These are phyloP conservation scores for Pseudeuparius sepicola DNA, from an alignment of 2,888 invertebrate genomes.

Conservation along the genomic window DNA sequence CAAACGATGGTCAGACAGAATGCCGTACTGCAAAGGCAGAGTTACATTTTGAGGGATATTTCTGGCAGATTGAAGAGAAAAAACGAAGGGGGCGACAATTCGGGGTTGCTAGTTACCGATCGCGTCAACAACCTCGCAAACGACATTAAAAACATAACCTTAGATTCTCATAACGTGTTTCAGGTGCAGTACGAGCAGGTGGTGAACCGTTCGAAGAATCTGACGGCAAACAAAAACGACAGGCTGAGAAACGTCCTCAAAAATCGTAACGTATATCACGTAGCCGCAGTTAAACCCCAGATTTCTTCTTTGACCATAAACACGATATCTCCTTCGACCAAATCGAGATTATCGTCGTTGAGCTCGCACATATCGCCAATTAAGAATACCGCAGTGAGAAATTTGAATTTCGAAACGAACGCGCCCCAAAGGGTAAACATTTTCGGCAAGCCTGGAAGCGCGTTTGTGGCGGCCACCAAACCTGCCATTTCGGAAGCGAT, in stretches of 20 bases:
- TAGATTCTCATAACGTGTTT: slow-evolving; percentile 38
- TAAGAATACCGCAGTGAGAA: slow-evolving; percentile 19
- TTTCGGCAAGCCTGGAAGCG: slow-evolving; percentile 4
- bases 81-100: slow-evolving; percentile 37
- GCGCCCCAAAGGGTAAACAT: neutral
- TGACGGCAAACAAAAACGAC: slow-evolving; percentile 43
- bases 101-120: slow-evolving; percentile 39
- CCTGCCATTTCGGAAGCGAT: too few relatives aligned
- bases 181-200: slow-evolving; percentile 36
- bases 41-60: slow-evolving; percentile 36
- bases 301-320: slow-evolving; percentile 27
- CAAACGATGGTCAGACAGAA: slow-evolving; percentile 67
- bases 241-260: slow-evolving; percentile 44
- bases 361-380: slow-evolving; percentile 24
- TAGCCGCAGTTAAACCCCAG: slow-evolving; percentile 44
- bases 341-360: slow-evolving; percentile 22
- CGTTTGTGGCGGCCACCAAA: slow-evolving; percentile 6
- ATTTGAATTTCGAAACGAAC: slow-evolving; percentile 26
- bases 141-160: slow-evolving; percentile 43
- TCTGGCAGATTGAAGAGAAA: slow-evolving; percentile 30
- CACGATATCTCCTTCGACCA: slow-evolving; percentile 26
- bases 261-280: slow-evolving; percentile 43
- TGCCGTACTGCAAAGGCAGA: slow-evolving; percentile 52
- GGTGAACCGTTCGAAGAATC: slow-evolving; percentile 31
- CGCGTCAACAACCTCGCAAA: slow-evolving; percentile 33